Conservation (phyloP, 2,888 invertebrate genomes). For the Athrips mouffetella region DNA sequence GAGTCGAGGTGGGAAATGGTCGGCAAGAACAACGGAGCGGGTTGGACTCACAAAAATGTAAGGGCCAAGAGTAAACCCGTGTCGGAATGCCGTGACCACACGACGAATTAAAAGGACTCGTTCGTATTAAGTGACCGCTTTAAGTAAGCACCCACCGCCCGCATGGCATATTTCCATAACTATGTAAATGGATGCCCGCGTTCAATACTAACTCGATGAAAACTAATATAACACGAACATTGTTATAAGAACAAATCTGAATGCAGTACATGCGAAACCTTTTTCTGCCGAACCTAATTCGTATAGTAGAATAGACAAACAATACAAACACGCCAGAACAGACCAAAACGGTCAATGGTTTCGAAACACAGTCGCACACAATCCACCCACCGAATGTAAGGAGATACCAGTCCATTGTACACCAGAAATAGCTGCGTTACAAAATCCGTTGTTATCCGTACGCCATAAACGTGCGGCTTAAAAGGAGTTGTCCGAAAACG, state of each 20-base stretch:
- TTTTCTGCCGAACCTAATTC: conserved; percentile 1
- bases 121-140: conserved; percentile 61
- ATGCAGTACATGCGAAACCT: conserved; percentile 1
- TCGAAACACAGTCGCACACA: conserved; percentile 39
- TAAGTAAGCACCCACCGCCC: conserved; percentile 46
- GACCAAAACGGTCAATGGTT: conserved; percentile 25
- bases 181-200: conserved; percentile 41
- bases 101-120: conserved; percentile 55
- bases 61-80: conserved; percentile 58
- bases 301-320: conserved; percentile 18
- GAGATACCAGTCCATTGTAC: conserved; percentile 48
- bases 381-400: conserved; percentile 40
- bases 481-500: conserved; percentile 63
- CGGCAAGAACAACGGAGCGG: conserved; percentile 51
- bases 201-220: too few relatives aligned
- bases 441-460: conserved; percentile 56
- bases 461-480: conserved; percentile 54
- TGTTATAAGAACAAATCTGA: too few relatives aligned
- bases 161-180: conserved; percentile 55
- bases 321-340: conserved; percentile 14
- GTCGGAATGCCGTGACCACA: conserved; percentile 64
- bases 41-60: conserved; percentile 54
- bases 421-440: conserved; percentile 56
- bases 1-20: conserved; percentile 63
- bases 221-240: too few relatives aligned